Base-by-base conservation (phyloP, 92 coral and sea anemone species). In the Bergia sp. region DNA sequence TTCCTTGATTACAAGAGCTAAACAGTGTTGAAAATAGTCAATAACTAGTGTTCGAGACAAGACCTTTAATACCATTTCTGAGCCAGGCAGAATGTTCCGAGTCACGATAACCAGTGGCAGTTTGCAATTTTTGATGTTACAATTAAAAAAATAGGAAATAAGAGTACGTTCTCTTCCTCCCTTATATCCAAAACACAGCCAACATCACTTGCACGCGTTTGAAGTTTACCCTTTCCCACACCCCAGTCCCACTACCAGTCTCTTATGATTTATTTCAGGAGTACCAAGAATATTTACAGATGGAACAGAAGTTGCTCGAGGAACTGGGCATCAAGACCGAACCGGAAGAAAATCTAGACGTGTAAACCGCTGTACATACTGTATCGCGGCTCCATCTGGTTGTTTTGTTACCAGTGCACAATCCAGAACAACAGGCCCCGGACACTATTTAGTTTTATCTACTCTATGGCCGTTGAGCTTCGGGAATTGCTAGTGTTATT, bases 241-340 rank as follows among this genome's bases (percentile, higher is more conserved):
- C 79, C 38, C 45, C 9, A 75, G 40, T 42, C 45, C 15, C 1
- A 7, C 65, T 43, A 55, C 43, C 20, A 11, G 40, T 37, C n/a
- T 58, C 4, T 64, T 23, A 29, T 81, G 43, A 29, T 29, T 29
- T 29, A 29, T 71, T 87, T 36, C 76, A 96, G 99, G 99, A 96
- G 71, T 97, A 95, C 88, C 99, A 97, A 82, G 96, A 95, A 55
- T 97, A 93, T 76, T 89, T 97, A n/a, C 92, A 95, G 88, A 95
- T 97, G 98, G 99, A 97, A 89, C 94, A 91, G 80, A 91, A 88
- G 73, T 88, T 97, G 10, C 94, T 97, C 10, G 98, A 97, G 58
- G 98, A 97, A 61, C 97, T 97, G 83, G 98, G 98, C 12, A 85
- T 97, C 79, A 87, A 90, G 82, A 96, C 92, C 55, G 95, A 93